Base-by-base conservation (phyloP, 2,888 invertebrate species). In the Melanargia galathea region DNA sequence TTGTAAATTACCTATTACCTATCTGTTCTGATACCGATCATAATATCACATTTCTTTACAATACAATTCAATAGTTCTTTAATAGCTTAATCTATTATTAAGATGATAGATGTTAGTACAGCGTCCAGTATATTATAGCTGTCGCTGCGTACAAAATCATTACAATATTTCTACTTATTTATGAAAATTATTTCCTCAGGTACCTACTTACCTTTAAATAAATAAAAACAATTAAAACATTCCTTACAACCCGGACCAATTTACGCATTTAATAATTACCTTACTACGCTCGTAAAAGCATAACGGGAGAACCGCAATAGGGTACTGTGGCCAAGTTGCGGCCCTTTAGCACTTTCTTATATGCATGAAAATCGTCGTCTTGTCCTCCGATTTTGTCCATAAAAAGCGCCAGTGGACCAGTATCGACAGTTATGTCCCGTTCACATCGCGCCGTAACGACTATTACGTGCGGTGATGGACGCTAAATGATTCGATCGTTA, bases 341-440 rank as follows among this genome's bases (percentile, higher is more conserved):
- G 49, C 49, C 51, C 30, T 30, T 11, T 26, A 43, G 8, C 20
- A 57, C 57, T 57, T 57, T 59, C 59, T 58, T 58, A 35, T 58
- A 35, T 48, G 49, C 18, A 51, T 51, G 35, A 51, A 59, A 40
- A 59, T 59, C 22, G 49, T 30, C 35, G 5, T 24, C 38, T 22
- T 18, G 26, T 24, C 59, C 22, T 49, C 59, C 11, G 59, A 51
- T 59, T 59, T 51, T 59, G 51, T 40, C 26, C 59, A 51, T 51
- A 59, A 51, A 48, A 59, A 59, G 26, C 24, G 5, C 40, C 13
- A 49, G 33, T 59, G 20, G 26, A 59, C 62, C 62, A 52, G 63
- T 59, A 35, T 18, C 38, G 49, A 59, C 66, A 60, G 67, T 59
- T 67, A 67, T 60, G 60, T 62, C 26, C 63, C 65, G 65, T 65